phyloP scores from a whole-genome alignment of 1,140 invertebrate genomes.

The Pteromalus puparum region DNA sequence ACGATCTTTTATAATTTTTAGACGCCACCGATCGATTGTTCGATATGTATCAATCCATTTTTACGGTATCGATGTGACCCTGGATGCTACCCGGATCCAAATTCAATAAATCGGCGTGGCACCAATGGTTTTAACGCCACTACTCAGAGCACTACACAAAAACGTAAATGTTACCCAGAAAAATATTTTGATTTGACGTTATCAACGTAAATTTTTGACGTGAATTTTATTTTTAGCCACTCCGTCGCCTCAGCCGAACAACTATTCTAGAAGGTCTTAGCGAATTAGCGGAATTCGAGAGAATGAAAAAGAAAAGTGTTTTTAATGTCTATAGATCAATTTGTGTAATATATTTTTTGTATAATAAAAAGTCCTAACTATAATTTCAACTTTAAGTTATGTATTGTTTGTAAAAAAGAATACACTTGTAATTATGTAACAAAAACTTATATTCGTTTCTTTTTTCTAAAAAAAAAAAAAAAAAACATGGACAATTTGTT shows the following conservation, averaged over 20 bases:
- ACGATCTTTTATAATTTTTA: conserved; percentile 9
- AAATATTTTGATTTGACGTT: not conserved
- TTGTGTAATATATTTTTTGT: not conserved
- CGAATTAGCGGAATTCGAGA: not conserved
- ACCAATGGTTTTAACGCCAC: not conserved
- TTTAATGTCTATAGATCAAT: not conserved
- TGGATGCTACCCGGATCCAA: conserved; percentile 50
- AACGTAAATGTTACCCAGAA: not conserved
- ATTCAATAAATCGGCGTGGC: not conserved
- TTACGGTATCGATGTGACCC: conserved; percentile 55
- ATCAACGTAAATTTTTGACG: not conserved
- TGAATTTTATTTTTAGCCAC: not conserved
- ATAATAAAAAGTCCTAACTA: no score
- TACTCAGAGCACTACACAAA: not conserved
- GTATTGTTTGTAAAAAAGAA: no score
- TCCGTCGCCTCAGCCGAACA: no score
- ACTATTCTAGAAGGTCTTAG: not conserved
- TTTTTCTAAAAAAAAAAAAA: no score
- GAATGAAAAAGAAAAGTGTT: not conserved
- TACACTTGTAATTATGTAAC: no score
- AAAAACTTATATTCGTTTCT: no score
- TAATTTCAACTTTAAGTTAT: no score
- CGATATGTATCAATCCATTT: conserved; percentile 59
- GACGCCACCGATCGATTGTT: conserved; percentile 59
- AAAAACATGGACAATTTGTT: no score